These are phyloP conservation scores for Drosophila anomelani DNA, from an alignment of 2,888 invertebrate genomes.

Conservation along the genomic window DNA sequence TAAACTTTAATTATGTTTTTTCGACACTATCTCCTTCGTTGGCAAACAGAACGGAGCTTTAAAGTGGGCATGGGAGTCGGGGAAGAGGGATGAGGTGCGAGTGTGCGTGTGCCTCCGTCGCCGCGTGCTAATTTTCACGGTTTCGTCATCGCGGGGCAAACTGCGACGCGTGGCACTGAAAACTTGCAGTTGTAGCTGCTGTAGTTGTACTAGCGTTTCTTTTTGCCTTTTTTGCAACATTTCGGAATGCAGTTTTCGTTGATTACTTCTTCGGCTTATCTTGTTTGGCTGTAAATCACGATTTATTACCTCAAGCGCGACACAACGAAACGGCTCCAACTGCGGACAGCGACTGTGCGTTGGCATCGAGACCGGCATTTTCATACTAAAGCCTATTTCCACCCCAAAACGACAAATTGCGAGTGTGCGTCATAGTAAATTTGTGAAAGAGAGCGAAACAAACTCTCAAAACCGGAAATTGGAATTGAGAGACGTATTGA, in stretches of 20 bases:
- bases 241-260: slow-evolving; percentile 38
- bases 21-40: slow-evolving; percentile 22
- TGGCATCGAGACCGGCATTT: slow-evolving; percentile 70
- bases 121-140: slow-evolving; percentile 55
- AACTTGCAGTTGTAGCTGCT: slow-evolving; percentile 12
- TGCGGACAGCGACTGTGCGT: slow-evolving; percentile 55
- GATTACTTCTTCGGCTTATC: slow-evolving; percentile 41
- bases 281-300: slow-evolving; percentile 36
- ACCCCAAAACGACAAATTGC: slow-evolving; percentile 32
- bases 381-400: slow-evolving; percentile 30
- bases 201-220: slow-evolving; percentile 8
- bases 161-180: slow-evolving; percentile 46
- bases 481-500: not conserved
- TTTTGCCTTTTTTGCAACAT: slow-evolving; percentile 28
- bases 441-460: not conserved
- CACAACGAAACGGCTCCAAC: slow-evolving; percentile 46
- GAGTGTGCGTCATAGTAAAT: slow-evolving; percentile 15
- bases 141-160: slow-evolving; percentile 51
- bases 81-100: not conserved
- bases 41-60: slow-evolving; percentile 25
- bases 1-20: slow-evolving; percentile 29
- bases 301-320: slow-evolving; percentile 39
- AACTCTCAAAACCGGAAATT: slow-evolving; percentile 27
- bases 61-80: slow-evolving; percentile 5
- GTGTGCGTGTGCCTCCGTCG: slow-evolving; percentile 18